A percentile compares a stretch with the other conserved stretches of the same genome.
Evolutionary conservation across 2,113 vertebrate species (phyloP).

Genomic region (Malurus cyaneus): DNA sequence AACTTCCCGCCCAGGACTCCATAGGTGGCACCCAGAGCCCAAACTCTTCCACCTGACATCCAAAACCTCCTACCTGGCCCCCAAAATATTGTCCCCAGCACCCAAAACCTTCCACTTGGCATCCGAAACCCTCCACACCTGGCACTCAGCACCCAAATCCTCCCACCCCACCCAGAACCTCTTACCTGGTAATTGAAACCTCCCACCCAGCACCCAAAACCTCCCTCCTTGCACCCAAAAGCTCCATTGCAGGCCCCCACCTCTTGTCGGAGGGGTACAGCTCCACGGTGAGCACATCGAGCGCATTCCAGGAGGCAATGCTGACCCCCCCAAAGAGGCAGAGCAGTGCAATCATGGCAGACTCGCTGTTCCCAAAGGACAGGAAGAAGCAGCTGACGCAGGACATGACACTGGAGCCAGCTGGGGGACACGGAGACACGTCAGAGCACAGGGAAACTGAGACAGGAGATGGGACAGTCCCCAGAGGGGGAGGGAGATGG

Average conservation of each 20-base stretch:
- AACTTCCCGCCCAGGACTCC: accelerated
- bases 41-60: too few species aligned
- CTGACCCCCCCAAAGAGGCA: slow-evolving; percentile 96
- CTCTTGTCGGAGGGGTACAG: slow-evolving; percentile 96
- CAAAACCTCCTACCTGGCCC: too few species aligned
- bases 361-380: slow-evolving; percentile 96
- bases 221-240: not conserved
- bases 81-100: too few species aligned
- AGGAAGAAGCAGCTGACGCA: slow-evolving; percentile 98
- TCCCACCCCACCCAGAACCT: not conserved
- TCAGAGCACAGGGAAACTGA: not conserved
- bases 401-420: slow-evolving; percentile 95
- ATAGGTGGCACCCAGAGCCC: too few species aligned
- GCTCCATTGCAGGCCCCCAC: slow-evolving; percentile 35
- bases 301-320: slow-evolving; percentile 96
- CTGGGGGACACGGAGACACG: slow-evolving; percentile 46
- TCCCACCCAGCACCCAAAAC: not conserved
- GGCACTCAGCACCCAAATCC: not conserved
- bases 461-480: not conserved
- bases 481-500: too few species aligned
- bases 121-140: not conserved
- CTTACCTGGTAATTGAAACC: not conserved
- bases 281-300: slow-evolving; percentile 95
- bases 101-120: too few species aligned
- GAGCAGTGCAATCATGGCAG: slow-evolving; percentile 96